These are phyloP conservation scores for Rhea americana DNA, from an alignment of 2,113 vertebrate genomes.

Conservation along the genomic window DNA sequence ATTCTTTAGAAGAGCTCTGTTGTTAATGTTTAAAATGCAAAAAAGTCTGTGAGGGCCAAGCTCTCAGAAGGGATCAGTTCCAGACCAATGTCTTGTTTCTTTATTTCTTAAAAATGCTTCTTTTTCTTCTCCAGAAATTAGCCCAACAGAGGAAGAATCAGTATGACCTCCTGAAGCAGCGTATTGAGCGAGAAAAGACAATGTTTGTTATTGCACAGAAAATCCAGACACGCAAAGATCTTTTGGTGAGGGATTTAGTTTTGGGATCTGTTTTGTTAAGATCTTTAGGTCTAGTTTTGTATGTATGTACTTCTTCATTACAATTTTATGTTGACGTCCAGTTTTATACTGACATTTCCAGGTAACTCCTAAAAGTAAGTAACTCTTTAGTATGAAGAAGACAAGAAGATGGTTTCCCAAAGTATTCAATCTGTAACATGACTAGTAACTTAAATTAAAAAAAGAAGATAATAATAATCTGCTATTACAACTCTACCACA, in stretches of 20 bases:
- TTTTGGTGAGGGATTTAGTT: constrained; percentile 82
- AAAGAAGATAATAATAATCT: background rate
- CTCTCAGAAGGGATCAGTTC: background rate
- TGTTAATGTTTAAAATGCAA: background rate
- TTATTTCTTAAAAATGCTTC: background rate
- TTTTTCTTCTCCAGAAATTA: constrained; percentile 76
- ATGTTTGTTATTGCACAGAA: constrained; percentile 93
- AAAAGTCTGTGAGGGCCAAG: background rate
- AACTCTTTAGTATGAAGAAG: background rate
- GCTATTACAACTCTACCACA: background rate
- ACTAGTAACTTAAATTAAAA: background rate
- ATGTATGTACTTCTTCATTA: background rate
- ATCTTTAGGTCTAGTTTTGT: background rate
- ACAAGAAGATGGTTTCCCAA: background rate
- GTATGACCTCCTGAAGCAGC: constrained; percentile 87
- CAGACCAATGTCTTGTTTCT: background rate
- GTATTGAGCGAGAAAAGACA: constrained; percentile 92
- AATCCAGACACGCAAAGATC: constrained; percentile 93
- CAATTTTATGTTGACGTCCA: background rate
- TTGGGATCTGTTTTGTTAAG: background rate
- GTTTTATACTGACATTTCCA: background rate
- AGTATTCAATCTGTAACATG: background rate
- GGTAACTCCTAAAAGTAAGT: background rate
- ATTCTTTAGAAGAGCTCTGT: background rate
- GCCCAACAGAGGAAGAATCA: constrained; percentile 83